Conservation (phyloP, 1,140 invertebrate genomes). For the Hyphantria cunea region DNA sequence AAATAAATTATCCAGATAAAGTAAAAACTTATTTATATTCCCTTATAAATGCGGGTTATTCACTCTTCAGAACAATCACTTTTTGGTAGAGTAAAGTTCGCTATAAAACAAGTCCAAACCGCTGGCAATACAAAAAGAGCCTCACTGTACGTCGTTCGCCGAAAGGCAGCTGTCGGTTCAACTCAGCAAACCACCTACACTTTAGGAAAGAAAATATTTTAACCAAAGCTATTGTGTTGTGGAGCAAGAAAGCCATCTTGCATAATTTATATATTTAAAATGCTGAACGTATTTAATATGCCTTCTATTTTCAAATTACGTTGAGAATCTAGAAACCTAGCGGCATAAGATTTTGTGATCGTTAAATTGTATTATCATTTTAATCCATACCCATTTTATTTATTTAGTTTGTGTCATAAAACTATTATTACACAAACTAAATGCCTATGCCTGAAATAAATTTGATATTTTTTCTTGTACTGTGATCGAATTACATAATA, state of each 20-base stretch:
- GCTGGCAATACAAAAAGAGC: slow-evolving; percentile 13
- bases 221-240: slow-evolving; percentile 9
- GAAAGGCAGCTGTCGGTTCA: slow-evolving; percentile 21
- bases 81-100: not conserved
- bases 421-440: no score
- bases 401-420: no score
- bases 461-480: no score
- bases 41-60: not conserved
- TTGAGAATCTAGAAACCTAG: no score
- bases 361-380: no score
- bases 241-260: slow-evolving; percentile 8
- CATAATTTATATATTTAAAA: slow-evolving; percentile 12
- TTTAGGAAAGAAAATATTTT: slow-evolving; percentile 20
- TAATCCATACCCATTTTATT: no score
- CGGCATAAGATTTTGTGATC: no score
- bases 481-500: no score
- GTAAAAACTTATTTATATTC: not conserved
- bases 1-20: no score
- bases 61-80: not conserved
- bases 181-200: slow-evolving; percentile 10
- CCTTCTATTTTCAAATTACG: no score
- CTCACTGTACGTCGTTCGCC: slow-evolving; percentile 3
- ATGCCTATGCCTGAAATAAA: no score
- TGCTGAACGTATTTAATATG: not conserved
- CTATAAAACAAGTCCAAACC: slow-evolving; percentile 2